A percentile compares a stretch with the other conserved stretches of the same genome.
phyloP scores from a whole-genome alignment of 2,797 vertebrate species.

The Tangara arthus region DNA sequence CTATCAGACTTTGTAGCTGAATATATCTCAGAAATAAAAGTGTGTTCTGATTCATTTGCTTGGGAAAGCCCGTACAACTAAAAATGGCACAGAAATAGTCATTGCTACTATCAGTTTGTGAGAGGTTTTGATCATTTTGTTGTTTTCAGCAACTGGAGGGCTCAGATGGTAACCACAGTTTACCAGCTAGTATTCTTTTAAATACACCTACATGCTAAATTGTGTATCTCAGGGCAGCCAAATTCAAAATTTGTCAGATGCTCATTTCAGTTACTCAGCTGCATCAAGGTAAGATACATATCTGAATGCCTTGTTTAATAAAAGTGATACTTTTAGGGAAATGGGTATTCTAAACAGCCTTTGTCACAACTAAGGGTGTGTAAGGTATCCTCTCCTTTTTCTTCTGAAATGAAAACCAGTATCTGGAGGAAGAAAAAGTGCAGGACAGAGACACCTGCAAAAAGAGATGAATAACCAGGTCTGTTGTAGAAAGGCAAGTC shows the following conservation, averaged over 20 bases:
- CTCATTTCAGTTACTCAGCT: background rate
- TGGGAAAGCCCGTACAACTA: background rate
- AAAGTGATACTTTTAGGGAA: background rate
- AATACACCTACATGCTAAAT: background rate
- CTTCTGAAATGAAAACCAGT: background rate
- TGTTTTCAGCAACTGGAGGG: background rate
- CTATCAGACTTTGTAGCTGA: background rate
- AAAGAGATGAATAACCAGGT: background rate
- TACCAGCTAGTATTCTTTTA: background rate
- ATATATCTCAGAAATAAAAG: background rate
- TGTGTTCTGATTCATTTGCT: background rate
- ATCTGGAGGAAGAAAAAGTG: background rate
- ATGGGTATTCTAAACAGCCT: background rate
- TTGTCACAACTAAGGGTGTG: background rate
- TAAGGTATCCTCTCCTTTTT: background rate
- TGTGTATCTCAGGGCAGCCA: background rate
- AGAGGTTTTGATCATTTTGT: background rate
- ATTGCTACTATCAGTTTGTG: background rate
- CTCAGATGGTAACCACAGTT: background rate
- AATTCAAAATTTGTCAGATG: background rate
- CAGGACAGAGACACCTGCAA: background rate
- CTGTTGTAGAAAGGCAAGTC: background rate
- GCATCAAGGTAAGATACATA: background rate
- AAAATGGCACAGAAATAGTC: background rate
- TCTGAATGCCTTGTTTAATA: background rate